phyloP scores from a whole-genome alignment of 2,113 vertebrate species.

The Pycnonotus jocosus region DNA sequence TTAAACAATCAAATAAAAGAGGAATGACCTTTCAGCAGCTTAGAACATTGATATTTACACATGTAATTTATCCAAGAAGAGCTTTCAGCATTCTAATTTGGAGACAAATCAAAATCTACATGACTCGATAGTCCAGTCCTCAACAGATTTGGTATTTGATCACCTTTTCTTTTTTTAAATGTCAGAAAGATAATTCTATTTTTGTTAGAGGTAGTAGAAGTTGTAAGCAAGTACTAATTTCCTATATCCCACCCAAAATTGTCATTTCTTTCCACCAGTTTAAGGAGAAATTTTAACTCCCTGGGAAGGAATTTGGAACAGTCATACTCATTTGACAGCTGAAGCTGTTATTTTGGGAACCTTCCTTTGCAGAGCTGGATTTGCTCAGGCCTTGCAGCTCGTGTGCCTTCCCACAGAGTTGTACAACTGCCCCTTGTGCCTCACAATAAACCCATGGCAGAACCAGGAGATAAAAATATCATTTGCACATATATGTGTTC shows the following conservation, averaged over 20 bases:
- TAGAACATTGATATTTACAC: background rate
- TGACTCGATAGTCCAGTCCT: background rate
- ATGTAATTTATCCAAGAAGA: background rate
- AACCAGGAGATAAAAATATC: background rate
- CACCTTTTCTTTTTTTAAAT: background rate
- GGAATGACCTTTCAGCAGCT: background rate
- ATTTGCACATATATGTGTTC: background rate
- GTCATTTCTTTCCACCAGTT: background rate
- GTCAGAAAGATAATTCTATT: background rate
- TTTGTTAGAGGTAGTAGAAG: background rate
- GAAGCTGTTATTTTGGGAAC: slow-evolving; percentile 20
- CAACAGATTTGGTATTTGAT: background rate
- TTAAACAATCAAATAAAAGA: background rate
- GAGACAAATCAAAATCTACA: background rate
- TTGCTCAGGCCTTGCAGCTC: background rate
- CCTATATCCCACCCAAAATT: background rate
- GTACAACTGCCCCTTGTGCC: background rate
- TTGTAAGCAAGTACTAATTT: background rate
- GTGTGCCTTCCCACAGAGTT: background rate
- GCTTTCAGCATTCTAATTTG: background rate
- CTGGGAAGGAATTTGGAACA: background rate
- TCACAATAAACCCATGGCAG: background rate
- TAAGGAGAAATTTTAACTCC: background rate
- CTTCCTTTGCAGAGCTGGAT: background rate
- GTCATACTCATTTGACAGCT: background rate